Base-by-base conservation (phyloP, 2,113 vertebrate species). In the Zapornia atra region DNA sequence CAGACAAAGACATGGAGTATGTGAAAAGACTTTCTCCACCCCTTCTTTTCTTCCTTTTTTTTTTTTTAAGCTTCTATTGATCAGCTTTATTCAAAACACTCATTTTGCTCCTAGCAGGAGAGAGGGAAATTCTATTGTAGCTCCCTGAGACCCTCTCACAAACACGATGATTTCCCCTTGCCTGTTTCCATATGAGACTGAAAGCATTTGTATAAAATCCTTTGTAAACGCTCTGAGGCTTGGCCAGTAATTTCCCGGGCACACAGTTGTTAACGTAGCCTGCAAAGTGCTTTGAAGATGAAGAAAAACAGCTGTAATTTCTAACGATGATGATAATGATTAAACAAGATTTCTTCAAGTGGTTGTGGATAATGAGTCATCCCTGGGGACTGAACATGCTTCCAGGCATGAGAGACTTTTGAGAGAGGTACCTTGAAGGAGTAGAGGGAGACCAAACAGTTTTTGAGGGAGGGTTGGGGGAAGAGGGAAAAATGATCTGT, bases 11-110 rank as follows among this genome's bases (percentile, higher is more conserved):
- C 5, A 11, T 40, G 34, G 26, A 33, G 61, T 69, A 69, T 73
- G 54, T 56, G 65, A 77, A 72, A 80, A 73, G 70, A 59, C 34
- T 64, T 54, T 72, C 33, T 82, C 50, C 29, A 60, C 13, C 5
- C 42, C 29, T 60, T 46, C 19, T 66, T 48, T 71, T 31, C 11
- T 40, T 42, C 9, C 5, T 7, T 21, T 42, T 15, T 6, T 10
- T 42, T 50, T 42, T 64, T 38, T 29, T 0, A n/a, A 66, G 36
- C 34, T 46, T 10, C 38, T 87, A 36, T 72, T 94, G 69, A 48
- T 25, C 24, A 73, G 18, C 73, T 92, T 86, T 92, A 76, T 91
- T 89, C 57, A 83, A 88, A 97, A 92, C 64, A 77, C 9, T 81
- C 26, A 12, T 87, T 94, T 92, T 84, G 14, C 86, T 96, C 38